Evolutionary conservation across 2,797 vertebrate species (phyloP), one percentile per base, ranked within the genome.

Genomic region (Nasua narica): DNA sequence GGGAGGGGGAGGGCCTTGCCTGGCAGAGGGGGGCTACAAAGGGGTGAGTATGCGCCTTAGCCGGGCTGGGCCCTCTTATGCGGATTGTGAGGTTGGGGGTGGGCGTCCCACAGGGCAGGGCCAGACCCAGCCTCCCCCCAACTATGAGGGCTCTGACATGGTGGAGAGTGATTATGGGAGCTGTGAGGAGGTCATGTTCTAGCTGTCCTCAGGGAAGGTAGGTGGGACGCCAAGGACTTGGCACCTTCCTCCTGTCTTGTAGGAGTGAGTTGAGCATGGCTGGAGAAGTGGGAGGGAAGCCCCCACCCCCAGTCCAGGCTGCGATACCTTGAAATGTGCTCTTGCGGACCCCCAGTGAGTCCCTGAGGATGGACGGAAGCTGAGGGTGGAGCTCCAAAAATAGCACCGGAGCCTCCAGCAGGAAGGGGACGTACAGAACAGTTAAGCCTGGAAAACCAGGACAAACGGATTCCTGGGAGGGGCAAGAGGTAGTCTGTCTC

Each of bases 161-260:
- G 99, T 99, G 98, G 99, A 99, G 98, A 99, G 99, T 2, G 99
- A 99, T 97, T 99, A 99, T 0, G 99, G 99, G 70, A 99, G 99
- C 98, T 99, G 99, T 0, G 99, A 99, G 98, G 99, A 99, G 98
- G 99, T 99, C 95, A 99, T 99, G 99, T 99, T 99, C 98, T 99
- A 99, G 97, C 78, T 37, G 50, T 58, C 62, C 87, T 40, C 52
- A 86, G 62, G 78, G 29, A 84, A 79, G 48, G 77, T 56, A 40
- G 32, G 81, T 0, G 5, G 37, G 67, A 67, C 48, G 54, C 87
- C 90, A 16, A 27, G 67, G 84, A 56, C 81, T n/a, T 23, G 52
- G 90, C 52, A 14, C 56, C 56, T 79, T 56, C 48, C 54, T 70
- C 7, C 81, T 3, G 0, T 83, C 70, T 78, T 29, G 0, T 0